phyloP scores from a whole-genome alignment of 2,797 vertebrate genomes.

The Tokudaia tokunoshimensis region DNA sequence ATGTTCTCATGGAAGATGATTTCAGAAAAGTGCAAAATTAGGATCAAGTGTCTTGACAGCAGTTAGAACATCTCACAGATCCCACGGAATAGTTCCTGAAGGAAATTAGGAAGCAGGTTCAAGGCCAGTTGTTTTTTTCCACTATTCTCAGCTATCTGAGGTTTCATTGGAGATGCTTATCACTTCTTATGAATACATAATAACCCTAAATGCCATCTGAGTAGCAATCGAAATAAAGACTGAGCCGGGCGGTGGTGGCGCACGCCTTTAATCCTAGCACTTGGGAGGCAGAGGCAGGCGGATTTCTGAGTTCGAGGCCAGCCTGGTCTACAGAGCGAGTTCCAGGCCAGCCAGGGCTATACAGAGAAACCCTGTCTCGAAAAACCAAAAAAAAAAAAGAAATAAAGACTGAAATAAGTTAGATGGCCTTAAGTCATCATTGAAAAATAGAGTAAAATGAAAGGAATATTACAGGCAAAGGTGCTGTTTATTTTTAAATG shows the following conservation, averaged over 20 bases:
- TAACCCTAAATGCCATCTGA: conserved; percentile 37
- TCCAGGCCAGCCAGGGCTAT: too few relatives aligned
- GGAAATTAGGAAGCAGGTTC: background rate
- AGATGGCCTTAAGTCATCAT: background rate
- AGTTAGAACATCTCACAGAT: background rate
- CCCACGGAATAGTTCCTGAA: conserved; percentile 1
- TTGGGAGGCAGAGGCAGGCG: too few relatives aligned
- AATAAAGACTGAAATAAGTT: background rate
- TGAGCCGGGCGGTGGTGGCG: too few relatives aligned
- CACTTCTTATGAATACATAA: conserved; percentile 47
- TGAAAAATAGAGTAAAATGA: conserved; percentile 26
- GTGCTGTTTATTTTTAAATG: background rate
- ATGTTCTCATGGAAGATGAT: background rate
- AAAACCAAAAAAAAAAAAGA: too few relatives aligned
- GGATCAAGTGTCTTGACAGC: background rate
- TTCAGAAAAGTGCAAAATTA: background rate
- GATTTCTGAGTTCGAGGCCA: too few relatives aligned
- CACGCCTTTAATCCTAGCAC: too few relatives aligned
- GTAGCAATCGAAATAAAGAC: background rate
- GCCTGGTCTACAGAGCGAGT: too few relatives aligned
- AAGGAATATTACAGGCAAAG: background rate
- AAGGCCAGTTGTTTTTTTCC: conserved; percentile 27
- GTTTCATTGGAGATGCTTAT: conserved; percentile 45
- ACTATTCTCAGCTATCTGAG: conserved; percentile 30
- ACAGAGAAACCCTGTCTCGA: too few relatives aligned